phyloP scores from a whole-genome alignment of 2,888 invertebrate species.

The Hemicrepidius hirtus region DNA sequence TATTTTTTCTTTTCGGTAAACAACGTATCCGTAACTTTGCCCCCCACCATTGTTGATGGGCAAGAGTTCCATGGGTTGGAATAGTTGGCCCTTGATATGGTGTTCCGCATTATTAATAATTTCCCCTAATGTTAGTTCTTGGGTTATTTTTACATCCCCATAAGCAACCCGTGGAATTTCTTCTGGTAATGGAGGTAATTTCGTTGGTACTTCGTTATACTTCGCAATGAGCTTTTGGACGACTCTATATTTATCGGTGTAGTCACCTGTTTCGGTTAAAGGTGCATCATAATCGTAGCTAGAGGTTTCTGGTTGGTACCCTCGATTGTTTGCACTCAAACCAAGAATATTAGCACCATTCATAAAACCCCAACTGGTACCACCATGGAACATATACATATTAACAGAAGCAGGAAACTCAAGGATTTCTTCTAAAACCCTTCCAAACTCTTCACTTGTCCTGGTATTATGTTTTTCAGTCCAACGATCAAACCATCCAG shows the following conservation, averaged over 20 bases:
- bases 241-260: slow-evolving; percentile 81
- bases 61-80: slow-evolving; percentile 66
- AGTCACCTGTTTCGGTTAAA: slow-evolving; percentile 90
- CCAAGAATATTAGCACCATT: slow-evolving; percentile 62
- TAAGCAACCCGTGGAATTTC: slow-evolving; percentile 62
- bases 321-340: slow-evolving; percentile 61
- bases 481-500: slow-evolving; percentile 78
- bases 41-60: slow-evolving; percentile 71
- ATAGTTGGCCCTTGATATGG: slow-evolving; percentile 59
- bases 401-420: slow-evolving; percentile 79
- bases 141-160: slow-evolving; percentile 52
- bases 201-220: slow-evolving; percentile 60
- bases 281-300: slow-evolving; percentile 92
- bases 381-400: slow-evolving; percentile 94
- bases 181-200: slow-evolving; percentile 61
- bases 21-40: slow-evolving; percentile 75
- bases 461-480: slow-evolving; percentile 67
- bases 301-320: slow-evolving; percentile 68
- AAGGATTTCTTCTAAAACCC: slow-evolving; percentile 32
- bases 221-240: slow-evolving; percentile 73
- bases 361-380: slow-evolving; percentile 87
- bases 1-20: slow-evolving; percentile 72
- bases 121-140: slow-evolving; percentile 40
- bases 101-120: slow-evolving; percentile 41
- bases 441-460: slow-evolving; percentile 54